These are phyloP conservation scores for Pteria penguin DNA, from an alignment of 2,888 invertebrate genomes.

Conservation along the genomic window DNA sequence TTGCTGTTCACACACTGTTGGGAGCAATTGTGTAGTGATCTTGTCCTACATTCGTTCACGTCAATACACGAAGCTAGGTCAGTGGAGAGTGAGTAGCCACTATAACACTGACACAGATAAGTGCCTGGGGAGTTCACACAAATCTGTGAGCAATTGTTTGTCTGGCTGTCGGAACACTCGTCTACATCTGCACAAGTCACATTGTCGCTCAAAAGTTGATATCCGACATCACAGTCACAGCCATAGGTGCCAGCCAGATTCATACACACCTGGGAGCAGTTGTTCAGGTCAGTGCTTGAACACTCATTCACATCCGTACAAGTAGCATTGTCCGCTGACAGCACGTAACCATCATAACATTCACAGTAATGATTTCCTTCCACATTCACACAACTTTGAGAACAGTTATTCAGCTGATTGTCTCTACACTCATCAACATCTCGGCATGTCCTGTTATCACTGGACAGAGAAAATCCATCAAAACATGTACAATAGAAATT, in stretches of 20 bases:
- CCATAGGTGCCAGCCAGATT: constrained; percentile 1
- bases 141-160: constrained; percentile 17
- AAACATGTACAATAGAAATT: constrained; percentile 2
- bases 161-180: constrained; percentile 6
- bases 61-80: constrained; percentile 13
- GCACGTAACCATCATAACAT: not conserved
- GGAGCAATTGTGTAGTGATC: constrained; percentile 4
- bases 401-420: not conserved
- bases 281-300: not conserved
- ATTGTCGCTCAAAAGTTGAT: constrained; percentile 1
- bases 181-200: constrained; percentile 21
- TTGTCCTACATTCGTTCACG: constrained; percentile 15
- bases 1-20: constrained; percentile 17
- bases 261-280: constrained; percentile 21
- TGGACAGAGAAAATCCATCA: not conserved
- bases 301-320: constrained; percentile 22
- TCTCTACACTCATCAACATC: constrained; percentile 1
- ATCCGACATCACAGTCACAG: constrained; percentile 17
- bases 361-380: not conserved
- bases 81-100: not conserved
- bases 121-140: constrained; percentile 12
- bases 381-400: not conserved
- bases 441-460: not conserved
- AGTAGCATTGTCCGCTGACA: not conserved
- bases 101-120: constrained; percentile 6